Evolutionary conservation across 2,888 invertebrate genomes (phyloP), one percentile per base, ranked within the genome.

Genomic region (Cryptocephalus primarius): DNA sequence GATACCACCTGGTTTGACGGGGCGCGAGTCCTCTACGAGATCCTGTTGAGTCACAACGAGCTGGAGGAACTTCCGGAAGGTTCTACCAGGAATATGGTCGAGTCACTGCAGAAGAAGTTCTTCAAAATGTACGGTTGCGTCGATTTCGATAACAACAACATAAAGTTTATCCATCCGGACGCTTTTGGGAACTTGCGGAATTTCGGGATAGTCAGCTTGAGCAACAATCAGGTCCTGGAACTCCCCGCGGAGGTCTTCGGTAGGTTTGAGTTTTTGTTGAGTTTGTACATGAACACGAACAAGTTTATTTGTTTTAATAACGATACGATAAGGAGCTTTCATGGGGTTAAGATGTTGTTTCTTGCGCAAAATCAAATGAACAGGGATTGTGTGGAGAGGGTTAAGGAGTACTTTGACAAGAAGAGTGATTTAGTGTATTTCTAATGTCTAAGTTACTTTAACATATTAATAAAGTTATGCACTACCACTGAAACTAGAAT

Each of bases 221-320:
- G 48, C 32, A 53, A 53, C 22, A 55, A 55, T 32, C 33, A 50
- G 10, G 14, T 55, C 3, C 31, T 51, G 13, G 48, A 52, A 39
- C 14, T 55, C 11, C 48, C 51, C 1, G 49, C 45, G 9, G 39
- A 44, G 8, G 38, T 52, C 13, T 55, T 55, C 33, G 40, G 39
- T 4, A 39, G 51, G 31, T 48, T 55, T 12, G 39, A 48, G 12
- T 55, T 53, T 43, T 39, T 55, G 22, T 45, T 51, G 9, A 52
- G 44, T 39, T 40, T 53, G 33, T 48, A 55, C 39, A 49, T 55
- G 52, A 53, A 53, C 40, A 46, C 49, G 1, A 55, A 55, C 45
- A 43, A 49, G n/a, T 53, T 55, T 42, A 51, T 55, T 43, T 55
- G 55, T 44, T 52, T 55, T n/a, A 40, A 40, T 11, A 51, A 55